These are phyloP conservation scores for Amphiduros pacificus DNA, from an alignment of 2,888 invertebrate species.

Conservation along the genomic window DNA sequence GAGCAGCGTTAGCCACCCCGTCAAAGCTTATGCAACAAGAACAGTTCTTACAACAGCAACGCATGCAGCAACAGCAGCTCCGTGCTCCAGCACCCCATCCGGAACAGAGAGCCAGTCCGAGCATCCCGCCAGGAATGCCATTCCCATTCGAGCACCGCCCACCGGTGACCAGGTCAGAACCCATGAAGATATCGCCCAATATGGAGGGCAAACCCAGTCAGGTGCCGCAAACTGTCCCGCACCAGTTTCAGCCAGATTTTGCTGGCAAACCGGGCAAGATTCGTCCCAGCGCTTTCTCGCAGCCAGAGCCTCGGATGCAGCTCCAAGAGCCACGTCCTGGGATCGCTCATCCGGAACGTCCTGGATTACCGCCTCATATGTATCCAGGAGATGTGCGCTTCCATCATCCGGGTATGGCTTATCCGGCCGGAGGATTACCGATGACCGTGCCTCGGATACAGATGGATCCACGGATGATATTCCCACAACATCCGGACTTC, in stretches of 20 bases:
- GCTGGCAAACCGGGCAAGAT: not conserved
- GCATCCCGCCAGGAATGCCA: constrained; percentile 17
- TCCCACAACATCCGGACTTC: constrained; percentile 8
- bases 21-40: constrained; percentile 32
- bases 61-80: constrained; percentile 37
- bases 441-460: constrained; percentile 29
- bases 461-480: constrained; percentile 38
- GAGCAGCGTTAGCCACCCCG: constrained; percentile 34
- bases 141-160: constrained; percentile 22
- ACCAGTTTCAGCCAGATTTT: constrained; percentile 5
- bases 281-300: constrained; percentile 54
- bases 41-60: constrained; percentile 33
- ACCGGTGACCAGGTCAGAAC: constrained; percentile 32
- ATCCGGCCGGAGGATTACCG: not conserved
- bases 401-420: not conserved
- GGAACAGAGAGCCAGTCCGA: no score
- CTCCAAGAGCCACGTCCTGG: constrained; percentile 4
- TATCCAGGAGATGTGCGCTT: constrained; percentile 11
- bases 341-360: constrained; percentile 2
- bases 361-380: not conserved
- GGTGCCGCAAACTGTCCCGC: constrained; percentile 13
- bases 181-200: no score
- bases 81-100: constrained; percentile 12
- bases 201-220: no score
- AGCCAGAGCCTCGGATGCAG: constrained; percentile 63